Evolutionary conservation across 2,797 vertebrate species (phyloP).

Genomic region (Acrossocheilus fasciatus): DNA sequence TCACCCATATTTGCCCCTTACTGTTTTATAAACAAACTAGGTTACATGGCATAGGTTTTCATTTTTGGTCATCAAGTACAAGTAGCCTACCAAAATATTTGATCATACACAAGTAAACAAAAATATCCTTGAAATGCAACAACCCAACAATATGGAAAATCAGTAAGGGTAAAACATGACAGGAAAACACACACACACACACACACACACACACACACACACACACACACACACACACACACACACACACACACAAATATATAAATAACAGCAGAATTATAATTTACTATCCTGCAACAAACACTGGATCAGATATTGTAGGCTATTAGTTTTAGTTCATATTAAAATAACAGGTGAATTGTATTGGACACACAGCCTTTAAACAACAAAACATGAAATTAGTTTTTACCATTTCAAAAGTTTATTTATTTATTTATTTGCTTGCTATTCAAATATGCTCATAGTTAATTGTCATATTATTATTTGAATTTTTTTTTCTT

Average conservation of each 20-base stretch:
- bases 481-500: neutral
- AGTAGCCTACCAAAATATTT: neutral
- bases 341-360: neutral
- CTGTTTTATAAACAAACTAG: neutral
- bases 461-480: neutral
- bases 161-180: neutral
- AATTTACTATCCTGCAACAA: neutral
- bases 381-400: neutral
- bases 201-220: no score
- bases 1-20: neutral
- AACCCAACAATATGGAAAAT: neutral
- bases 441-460: neutral
- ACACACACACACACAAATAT: neutral
- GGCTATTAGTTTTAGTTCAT: neutral
- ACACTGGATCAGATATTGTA: neutral
- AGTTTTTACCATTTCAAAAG: neutral
- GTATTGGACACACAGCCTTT: neutral
- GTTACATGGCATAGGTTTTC: neutral
- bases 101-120: neutral
- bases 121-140: neutral
- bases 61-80: neutral
- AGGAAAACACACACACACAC: neutral
- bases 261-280: neutral
- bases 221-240: neutral
- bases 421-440: neutral